Evolutionary conservation across 2,797 vertebrate species (phyloP).

Genomic region (Falco naumanni): DNA sequence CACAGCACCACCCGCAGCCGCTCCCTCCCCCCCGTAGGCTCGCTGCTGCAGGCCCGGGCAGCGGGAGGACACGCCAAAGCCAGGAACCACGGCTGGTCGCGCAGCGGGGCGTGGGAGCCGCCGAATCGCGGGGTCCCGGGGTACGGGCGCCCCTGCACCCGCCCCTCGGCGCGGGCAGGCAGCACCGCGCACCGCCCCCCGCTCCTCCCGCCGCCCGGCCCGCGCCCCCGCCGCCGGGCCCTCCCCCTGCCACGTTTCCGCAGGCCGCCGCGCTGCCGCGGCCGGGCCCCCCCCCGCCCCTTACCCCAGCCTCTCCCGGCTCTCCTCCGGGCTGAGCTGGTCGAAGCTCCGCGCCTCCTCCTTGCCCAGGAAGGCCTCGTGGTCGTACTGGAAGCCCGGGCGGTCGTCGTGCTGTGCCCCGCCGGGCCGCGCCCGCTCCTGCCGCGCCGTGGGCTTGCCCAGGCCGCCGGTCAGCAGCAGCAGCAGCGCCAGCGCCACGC

Average conservation of each 20-base stretch:
- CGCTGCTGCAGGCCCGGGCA: not conserved
- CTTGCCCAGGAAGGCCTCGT: slow-evolving; percentile 96
- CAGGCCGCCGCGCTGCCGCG: not conserved
- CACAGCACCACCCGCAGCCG: not conserved
- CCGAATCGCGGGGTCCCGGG: no score
- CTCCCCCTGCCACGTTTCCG: slow-evolving; percentile 69
- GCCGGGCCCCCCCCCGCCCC: no score
- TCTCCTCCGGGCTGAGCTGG: slow-evolving; percentile 93
- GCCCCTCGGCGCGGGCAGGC: fast-evolving
- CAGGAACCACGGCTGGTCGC: no score
- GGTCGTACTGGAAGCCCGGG: slow-evolving; percentile 91
- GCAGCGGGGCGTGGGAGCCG: no score
- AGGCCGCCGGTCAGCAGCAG: slow-evolving; percentile 67
- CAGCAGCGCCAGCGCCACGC: not conserved
- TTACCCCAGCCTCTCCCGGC: slow-evolving; percentile 91
- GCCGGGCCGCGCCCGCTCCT: slow-evolving; percentile 86
- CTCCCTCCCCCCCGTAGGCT: not conserved
- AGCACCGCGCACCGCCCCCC: not conserved
- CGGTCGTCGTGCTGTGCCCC: slow-evolving; percentile 84
- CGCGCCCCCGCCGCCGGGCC: not conserved
- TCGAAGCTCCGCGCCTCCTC: slow-evolving; percentile 94
- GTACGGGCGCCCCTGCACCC: fast-evolving
- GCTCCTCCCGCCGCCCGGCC: no score
- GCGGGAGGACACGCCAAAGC: no score
- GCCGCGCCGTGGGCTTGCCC: slow-evolving; percentile 88